These are phyloP conservation scores for Drosophila pullipes DNA, from an alignment of 2,888 invertebrate species.

Conservation along the genomic window DNA sequence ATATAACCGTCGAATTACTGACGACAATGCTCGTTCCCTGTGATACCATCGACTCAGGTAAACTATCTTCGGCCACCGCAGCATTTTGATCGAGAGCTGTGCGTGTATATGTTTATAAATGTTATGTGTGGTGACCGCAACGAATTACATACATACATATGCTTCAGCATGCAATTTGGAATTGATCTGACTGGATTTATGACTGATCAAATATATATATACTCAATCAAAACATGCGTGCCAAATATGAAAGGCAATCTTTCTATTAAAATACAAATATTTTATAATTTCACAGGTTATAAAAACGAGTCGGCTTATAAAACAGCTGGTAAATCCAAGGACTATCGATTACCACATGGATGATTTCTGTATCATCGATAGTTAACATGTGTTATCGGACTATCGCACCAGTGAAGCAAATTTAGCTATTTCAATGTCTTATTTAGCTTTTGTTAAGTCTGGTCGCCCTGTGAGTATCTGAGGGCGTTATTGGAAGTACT, in stretches of 20 bases:
- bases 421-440: background rate
- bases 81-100: slow-evolving; percentile 32
- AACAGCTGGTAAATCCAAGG: slow-evolving; percentile 35
- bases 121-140: slow-evolving; percentile 9
- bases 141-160: slow-evolving; percentile 35
- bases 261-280: slow-evolving; percentile 35
- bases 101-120: slow-evolving; percentile 6
- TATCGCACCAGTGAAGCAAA: slow-evolving; percentile 3
- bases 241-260: slow-evolving; percentile 9
- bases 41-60: slow-evolving; percentile 41
- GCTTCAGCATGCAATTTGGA: slow-evolving; percentile 12
- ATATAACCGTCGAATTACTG: slow-evolving; percentile 33
- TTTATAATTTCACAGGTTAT: slow-evolving; percentile 57
- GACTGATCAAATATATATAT: slow-evolving; percentile 13
- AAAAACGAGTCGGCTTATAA: slow-evolving; percentile 43
- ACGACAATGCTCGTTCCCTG: slow-evolving; percentile 38
- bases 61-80: slow-evolving; percentile 43
- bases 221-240: background rate
- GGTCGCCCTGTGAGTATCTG: background rate
- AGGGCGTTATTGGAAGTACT: background rate
- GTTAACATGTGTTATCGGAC: background rate
- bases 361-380: slow-evolving; percentile 2
- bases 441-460: slow-evolving; percentile 1
- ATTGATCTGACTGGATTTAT: slow-evolving; percentile 9
- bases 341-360: slow-evolving; percentile 22